Base-by-base conservation (phyloP, 1,140 invertebrate genomes). In the Drosophila suzukii region DNA sequence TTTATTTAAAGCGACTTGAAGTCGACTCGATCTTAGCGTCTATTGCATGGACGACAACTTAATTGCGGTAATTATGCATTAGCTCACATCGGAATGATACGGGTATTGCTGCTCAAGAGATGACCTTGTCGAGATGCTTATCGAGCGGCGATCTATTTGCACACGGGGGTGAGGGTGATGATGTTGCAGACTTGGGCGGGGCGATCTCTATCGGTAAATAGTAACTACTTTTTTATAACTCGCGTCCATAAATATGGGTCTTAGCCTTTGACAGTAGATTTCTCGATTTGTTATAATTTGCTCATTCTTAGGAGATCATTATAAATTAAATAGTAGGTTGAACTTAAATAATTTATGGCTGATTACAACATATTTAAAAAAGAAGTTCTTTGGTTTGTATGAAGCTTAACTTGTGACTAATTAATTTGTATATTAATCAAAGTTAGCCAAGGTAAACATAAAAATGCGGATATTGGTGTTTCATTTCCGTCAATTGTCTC, bases 31-130 rank as follows among this genome's bases (percentile, higher is more conserved):
- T 46, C 58, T 41, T 47, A 44, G 46, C 63, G 46, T 58, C 56
- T 51, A 71, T 63, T 67, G 67, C 62, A 62, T 62, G 44, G 70
- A 46, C 59, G 76, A 88, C 83, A 83, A 83, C 66, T 86, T 88
- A 89, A 88, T 88, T 88, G 83, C 84, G 36, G 49, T 89, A 89
- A 88, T 83, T 88, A 89, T 73, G 76, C 73, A 77, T 79, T 83
- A 76, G 79, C 56, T 68, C 59, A 67, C 49, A 77, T 78, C 57
- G 63, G 38, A 81, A 63, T 81, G 44, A 59, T 57, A 24, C 15
- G 50, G 32, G n/a, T 36, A 51, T 39, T 46, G 13, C 43, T 49
- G 50, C 34, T 39, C 38, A 20, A 68, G 47, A 66, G 61, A 50
- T 34, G 61, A 49, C 65, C 65, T 68, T 68, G 65, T 36, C 38